Conservation (phyloP, 2,113 vertebrate species). For the Turnix velox region DNA sequence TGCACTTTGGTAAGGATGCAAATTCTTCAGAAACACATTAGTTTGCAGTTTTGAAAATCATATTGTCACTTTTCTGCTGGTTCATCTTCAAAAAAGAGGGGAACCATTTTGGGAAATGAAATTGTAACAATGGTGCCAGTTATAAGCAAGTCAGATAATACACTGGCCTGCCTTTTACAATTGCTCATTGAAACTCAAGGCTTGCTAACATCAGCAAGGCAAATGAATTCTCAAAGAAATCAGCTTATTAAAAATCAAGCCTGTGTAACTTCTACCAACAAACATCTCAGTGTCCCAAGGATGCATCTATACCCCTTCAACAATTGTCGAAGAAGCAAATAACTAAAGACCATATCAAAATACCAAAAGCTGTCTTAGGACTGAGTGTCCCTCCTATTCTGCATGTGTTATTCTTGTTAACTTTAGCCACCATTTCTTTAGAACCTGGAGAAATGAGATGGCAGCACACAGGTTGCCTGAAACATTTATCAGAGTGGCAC, state of each 20-base stretch:
- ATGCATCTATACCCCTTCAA: neutral
- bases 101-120: neutral
- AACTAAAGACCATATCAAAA: neutral
- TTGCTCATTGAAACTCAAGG: neutral
- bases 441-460: too few species aligned
- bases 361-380: slow-evolving; percentile 39
- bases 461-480: too few species aligned
- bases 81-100: neutral
- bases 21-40: neutral
- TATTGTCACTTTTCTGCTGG: neutral
- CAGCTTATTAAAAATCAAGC: neutral
- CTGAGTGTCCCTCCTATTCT: too few species aligned
- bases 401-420: too few species aligned
- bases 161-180: neutral
- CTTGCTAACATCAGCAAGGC: neutral
- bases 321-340: neutral
- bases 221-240: slow-evolving; percentile 16
- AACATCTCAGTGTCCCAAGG: neutral
- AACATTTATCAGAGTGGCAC: too few species aligned
- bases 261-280: neutral
- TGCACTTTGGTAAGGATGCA: neutral
- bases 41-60: neutral
- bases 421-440: too few species aligned
- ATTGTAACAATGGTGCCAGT: neutral
- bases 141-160: neutral